Conservation (phyloP, 2,113 vertebrate species). For the Hyperoodon ampullatus region DNA sequence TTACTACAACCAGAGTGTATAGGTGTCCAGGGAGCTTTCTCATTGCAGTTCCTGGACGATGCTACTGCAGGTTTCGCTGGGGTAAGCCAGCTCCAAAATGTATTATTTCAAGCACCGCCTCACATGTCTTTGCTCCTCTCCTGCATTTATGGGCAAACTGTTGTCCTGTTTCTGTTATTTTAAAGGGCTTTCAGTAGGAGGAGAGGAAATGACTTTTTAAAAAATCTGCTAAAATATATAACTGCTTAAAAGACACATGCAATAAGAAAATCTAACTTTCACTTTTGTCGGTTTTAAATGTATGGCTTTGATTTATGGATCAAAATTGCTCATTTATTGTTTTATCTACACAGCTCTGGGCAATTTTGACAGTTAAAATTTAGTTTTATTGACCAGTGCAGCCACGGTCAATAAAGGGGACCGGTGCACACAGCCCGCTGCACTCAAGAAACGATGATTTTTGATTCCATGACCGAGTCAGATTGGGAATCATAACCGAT, state of each 20-base stretch:
- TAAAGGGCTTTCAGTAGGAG: conserved; percentile 57
- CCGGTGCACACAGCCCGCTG: conserved; percentile 83
- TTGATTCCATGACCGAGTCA: conserved; percentile 84
- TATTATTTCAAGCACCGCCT: conserved; percentile 64
- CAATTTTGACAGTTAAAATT: conserved; percentile 89
- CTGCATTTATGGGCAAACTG: conserved; percentile 52
- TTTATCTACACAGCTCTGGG: conserved; percentile 87
- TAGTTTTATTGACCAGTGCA: conserved; percentile 89
- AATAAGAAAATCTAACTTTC: conserved; percentile 79
- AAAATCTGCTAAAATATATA: conserved; percentile 54
- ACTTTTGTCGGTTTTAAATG: conserved; percentile 81
- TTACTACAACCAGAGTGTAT: background rate
- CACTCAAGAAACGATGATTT: conserved; percentile 83
- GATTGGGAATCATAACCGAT: conserved; percentile 84
- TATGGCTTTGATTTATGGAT: conserved; percentile 88
- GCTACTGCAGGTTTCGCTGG: conserved; percentile 41
- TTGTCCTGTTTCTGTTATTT: conserved; percentile 41
- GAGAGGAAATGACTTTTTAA: background rate
- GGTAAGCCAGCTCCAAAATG: conserved; percentile 48
- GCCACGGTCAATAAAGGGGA: conserved; percentile 82
- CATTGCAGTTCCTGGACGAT: background rate
- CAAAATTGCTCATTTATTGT: conserved; percentile 88
- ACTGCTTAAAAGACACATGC: conserved; percentile 49
- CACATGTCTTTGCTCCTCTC: background rate
- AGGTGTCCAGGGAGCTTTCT: conserved; percentile 37